Evolutionary conservation across 2,113 vertebrate species (phyloP).

Genomic region (Anarhynchus alexandrinus): DNA sequence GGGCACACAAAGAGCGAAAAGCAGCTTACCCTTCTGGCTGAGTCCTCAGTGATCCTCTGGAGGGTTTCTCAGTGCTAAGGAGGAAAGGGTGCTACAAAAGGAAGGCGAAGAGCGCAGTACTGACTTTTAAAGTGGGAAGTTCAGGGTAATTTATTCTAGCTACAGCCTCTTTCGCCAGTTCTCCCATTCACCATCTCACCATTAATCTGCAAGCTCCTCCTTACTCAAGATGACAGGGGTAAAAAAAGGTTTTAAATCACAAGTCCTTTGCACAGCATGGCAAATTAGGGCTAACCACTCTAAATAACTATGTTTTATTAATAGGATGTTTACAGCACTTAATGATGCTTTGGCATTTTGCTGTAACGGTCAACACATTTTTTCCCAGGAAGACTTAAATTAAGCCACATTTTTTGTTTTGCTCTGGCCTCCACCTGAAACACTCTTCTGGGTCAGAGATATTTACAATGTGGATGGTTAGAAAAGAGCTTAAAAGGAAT

Average conservation of each 20-base stretch:
- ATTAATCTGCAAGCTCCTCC: neutral
- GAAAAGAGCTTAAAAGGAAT: neutral
- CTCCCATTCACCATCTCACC: neutral
- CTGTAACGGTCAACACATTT: neutral
- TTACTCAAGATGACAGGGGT: neutral
- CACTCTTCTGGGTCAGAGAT: neutral
- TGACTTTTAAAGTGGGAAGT: neutral
- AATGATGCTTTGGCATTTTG: neutral
- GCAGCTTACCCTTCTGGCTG: neutral
- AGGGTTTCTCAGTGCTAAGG: neutral
- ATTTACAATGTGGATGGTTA: neutral
- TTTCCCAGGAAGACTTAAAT: slow-evolving; percentile 6
- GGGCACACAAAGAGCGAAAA: neutral
- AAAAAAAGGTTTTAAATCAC: neutral
- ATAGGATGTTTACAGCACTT: slow-evolving; percentile 17
- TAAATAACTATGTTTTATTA: slow-evolving; percentile 8
- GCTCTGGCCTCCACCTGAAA: neutral
- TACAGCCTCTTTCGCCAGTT: neutral
- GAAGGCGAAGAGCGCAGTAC: neutral
- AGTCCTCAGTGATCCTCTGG: neutral
- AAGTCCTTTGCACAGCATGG: neutral
- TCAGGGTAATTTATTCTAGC: neutral
- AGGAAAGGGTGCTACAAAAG: neutral
- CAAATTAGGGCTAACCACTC: neutral
- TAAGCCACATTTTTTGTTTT: slow-evolving; percentile 25